A percentile compares a stretch with the other conserved stretches of the same genome.
phyloP scores from a whole-genome alignment of 2,113 vertebrate genomes.

The Pteronura brasiliensis region DNA sequence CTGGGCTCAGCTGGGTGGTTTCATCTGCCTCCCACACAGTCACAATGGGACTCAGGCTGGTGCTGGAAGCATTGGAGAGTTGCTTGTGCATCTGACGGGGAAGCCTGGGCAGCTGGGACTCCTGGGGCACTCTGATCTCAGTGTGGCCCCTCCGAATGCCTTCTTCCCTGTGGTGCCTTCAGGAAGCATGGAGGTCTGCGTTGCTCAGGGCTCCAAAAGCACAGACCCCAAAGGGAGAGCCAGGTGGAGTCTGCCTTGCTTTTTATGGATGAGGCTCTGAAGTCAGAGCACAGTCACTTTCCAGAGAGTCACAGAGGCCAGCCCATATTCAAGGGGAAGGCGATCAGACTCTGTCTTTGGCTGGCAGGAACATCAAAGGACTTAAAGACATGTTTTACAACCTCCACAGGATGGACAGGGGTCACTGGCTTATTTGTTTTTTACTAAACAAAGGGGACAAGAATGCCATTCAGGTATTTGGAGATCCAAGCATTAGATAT shows the following conservation, averaged over 20 bases:
- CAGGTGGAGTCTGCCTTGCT: not conserved
- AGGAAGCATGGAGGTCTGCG: not conserved
- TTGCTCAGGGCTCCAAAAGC: not conserved
- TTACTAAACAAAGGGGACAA: not conserved
- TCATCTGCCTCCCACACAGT: not conserved
- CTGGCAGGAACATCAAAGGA: too few species aligned
- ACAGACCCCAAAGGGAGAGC: not conserved
- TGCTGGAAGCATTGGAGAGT: not conserved
- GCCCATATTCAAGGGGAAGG: not conserved
- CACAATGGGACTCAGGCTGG: not conserved
- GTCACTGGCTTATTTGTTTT: not conserved
- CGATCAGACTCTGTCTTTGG: not conserved
- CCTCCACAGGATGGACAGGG: not conserved
- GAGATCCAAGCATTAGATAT: not conserved
- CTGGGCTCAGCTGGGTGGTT: not conserved
- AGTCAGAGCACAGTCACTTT: not conserved
- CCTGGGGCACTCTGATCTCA: not conserved
- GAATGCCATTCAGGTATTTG: not conserved
- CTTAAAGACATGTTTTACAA: not conserved
- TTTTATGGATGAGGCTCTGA: too few species aligned
- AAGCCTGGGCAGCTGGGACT: not conserved
- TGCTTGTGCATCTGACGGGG: not conserved
- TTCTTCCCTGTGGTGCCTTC: not conserved
- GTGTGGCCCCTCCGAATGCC: not conserved
- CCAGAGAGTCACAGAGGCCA: not conserved